Base-by-base conservation (phyloP, 2,113 vertebrate species). In the Motacilla alba region DNA sequence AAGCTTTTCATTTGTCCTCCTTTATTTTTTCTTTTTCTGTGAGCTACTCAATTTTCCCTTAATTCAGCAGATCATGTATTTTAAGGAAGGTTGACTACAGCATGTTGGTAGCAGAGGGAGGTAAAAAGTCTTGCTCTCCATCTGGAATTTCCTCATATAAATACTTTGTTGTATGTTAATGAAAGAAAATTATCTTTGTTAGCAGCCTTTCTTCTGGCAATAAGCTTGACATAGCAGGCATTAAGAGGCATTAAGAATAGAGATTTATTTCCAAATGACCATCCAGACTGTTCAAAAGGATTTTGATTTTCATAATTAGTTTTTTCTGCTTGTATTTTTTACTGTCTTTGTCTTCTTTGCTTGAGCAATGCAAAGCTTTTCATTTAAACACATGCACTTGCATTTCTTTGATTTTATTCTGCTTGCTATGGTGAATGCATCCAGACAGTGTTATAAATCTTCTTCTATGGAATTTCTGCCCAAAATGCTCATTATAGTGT, bases 191-290 rank as follows among this genome's bases (percentile, higher is more conserved):
- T 93, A 74, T 94, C 87, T 91, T 72, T 78, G 39, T 94, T 91
- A 94, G 69, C 93, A 92, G 85, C 67, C 84, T 95, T 92, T 95
- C 68, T 94, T 90, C 80, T 92, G 74, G 93, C 77, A 94, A 39
- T 85, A 89, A 95, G 87, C 87, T 93, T 89, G 80, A 85, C 69
- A 59, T 91, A 66, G 67, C 66, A 87, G 83, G 70, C 26, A 0
- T 93, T 93, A 72, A 62, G 69, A 86, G 63, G 74, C 63, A 78
- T 94, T 94, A 92, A 93, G 83, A 93, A 59, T 3, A 75, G 70
- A 92, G 73, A 81, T 92, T 87, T 93, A 68, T 93, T 95, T 93
- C 79, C 69, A 87, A 90, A 78, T 95, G 93, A 78, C 92, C 80
- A 64, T 95, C 64, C 77, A 60, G 66, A 50, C 62, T 74, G 58